phyloP scores from a whole-genome alignment of 2,888 invertebrate genomes.

The Sinopyrophorus schimmeli region DNA sequence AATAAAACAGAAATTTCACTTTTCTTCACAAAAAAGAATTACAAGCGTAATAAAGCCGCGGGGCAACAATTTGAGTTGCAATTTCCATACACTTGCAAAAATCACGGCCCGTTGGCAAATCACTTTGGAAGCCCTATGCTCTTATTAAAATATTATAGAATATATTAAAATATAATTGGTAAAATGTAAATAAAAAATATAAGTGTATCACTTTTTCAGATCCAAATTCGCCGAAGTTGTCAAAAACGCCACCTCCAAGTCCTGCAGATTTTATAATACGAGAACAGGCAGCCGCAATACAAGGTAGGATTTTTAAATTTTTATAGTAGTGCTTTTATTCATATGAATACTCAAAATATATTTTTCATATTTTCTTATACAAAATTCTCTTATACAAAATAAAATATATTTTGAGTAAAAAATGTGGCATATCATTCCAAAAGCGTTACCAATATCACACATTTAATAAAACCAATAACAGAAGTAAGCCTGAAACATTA shows the following conservation, averaged over 20 bases:
- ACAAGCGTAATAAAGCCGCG: too few species aligned
- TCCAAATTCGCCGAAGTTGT: conserved; percentile 64
- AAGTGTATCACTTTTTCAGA: too few species aligned
- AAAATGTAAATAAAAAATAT: too few species aligned
- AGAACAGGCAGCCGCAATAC: conserved; percentile 58
- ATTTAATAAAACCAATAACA: background rate
- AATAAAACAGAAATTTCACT: too few species aligned
- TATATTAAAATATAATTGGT: conserved; percentile 2
- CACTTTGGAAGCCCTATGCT: too few species aligned
- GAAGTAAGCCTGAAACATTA: background rate
- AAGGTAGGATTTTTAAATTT: conserved; percentile 49
- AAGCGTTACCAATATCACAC: background rate
- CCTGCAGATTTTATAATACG: conserved; percentile 66
- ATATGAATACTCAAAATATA: conserved; percentile 20
- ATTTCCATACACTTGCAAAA: too few species aligned
- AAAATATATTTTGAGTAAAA: conserved; percentile 26
- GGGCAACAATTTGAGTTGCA: too few species aligned
- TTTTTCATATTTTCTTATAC: conserved; percentile 9
- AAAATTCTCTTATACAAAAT: too few species aligned
- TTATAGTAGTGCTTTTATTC: conserved; percentile 11
- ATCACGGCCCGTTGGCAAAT: too few species aligned
- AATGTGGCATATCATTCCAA: conserved; percentile 40
- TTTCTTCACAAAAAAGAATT: too few species aligned
- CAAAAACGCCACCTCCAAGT: conserved; percentile 72
- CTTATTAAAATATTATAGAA: too few species aligned